Percentiles rank a stretch among this genome's conserved stretches.
Evolutionary conservation across 2,113 vertebrate genomes (phyloP).

Genomic region (Piaya cayana): DNA sequence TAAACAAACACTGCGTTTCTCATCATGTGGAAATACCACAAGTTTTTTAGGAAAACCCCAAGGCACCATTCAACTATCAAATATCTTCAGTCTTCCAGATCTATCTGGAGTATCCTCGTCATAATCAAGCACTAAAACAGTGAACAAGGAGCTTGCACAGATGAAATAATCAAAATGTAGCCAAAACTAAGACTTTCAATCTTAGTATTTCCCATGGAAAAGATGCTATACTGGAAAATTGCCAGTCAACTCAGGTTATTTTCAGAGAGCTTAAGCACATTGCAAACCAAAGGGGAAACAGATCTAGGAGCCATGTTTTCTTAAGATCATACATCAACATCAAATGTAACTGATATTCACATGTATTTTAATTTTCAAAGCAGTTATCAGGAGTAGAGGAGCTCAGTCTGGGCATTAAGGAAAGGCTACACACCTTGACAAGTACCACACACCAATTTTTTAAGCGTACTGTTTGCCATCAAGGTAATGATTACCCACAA

Average conservation of each 20-base stretch:
- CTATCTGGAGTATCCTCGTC: not conserved
- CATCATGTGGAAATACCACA: not conserved
- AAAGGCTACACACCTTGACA: not conserved
- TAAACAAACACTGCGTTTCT: rapidly evolving
- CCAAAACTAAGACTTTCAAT: not conserved
- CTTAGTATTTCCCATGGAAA: not conserved
- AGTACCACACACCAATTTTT: not conserved
- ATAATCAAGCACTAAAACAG: not conserved
- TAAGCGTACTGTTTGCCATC: not conserved
- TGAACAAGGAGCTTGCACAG: not conserved
- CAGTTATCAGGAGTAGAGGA: not conserved
- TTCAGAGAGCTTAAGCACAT: not conserved
- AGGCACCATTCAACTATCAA: not conserved
- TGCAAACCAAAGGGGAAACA: not conserved
- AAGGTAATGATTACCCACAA: not conserved
- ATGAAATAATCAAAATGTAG: not conserved
- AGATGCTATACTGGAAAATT: not conserved
- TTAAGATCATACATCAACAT: not conserved
- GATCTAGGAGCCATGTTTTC: not conserved
- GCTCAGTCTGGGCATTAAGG: not conserved
- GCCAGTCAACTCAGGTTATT: not conserved
- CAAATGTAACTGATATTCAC: no score
- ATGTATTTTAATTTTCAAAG: not conserved
- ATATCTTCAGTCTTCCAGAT: not conserved
- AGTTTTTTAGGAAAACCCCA: not conserved